These are phyloP conservation scores for Creontiades dilutus DNA, from an alignment of 2,888 invertebrate genomes.

Conservation along the genomic window DNA sequence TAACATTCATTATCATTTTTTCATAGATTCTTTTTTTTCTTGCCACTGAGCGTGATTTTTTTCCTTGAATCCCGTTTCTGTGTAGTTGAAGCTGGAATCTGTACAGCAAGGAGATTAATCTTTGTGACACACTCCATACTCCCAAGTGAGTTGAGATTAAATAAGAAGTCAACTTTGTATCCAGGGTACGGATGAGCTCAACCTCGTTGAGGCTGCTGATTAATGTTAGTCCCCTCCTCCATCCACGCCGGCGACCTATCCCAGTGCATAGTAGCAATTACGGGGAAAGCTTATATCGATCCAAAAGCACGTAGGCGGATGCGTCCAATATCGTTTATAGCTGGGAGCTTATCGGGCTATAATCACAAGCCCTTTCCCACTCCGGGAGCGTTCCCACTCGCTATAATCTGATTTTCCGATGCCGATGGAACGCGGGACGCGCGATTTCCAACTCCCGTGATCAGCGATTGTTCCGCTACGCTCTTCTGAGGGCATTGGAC, in stretches of 20 bases:
- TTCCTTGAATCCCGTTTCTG: too few relatives aligned
- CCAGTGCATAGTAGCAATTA: conserved; percentile 14
- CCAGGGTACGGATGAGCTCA: too few relatives aligned
- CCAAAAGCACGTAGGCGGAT: background rate
- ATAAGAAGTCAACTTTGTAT: too few relatives aligned
- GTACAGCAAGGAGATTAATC: too few relatives aligned
- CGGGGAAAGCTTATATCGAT: background rate
- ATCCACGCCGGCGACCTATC: background rate
- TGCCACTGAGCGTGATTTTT: too few relatives aligned
- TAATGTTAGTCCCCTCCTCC: background rate
- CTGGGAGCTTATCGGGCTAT: conserved; percentile 7
- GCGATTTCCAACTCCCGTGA: background rate
- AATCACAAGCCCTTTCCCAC: background rate
- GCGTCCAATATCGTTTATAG: conserved; percentile 32
- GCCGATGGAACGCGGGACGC: background rate
- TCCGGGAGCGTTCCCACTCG: background rate
- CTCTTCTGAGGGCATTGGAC: background rate
- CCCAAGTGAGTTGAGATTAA: too few relatives aligned
- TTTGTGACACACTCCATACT: too few relatives aligned
- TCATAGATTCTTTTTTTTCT: too few relatives aligned
- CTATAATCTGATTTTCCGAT: conserved; percentile 1
- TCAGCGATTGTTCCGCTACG: conserved; percentile 3
- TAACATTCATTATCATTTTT: too few relatives aligned
- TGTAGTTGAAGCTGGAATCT: too few relatives aligned
- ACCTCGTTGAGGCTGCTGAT: background rate